phyloP scores from a whole-genome alignment of 2,113 vertebrate species.

The Sander lucioperca region DNA sequence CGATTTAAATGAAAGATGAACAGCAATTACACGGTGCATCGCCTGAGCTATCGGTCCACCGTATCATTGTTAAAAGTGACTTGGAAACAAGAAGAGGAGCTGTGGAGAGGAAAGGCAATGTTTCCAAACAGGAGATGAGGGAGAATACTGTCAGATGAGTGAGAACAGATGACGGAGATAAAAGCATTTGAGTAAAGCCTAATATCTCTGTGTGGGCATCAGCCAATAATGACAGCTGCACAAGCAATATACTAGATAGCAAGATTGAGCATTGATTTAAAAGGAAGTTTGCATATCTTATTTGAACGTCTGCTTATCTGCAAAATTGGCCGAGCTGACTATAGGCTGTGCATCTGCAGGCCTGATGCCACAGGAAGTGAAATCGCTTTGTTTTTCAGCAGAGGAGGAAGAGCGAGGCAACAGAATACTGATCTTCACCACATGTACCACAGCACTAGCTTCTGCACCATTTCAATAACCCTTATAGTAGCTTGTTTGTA shows the following conservation, averaged over 20 bases:
- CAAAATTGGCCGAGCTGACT: constrained; percentile 48
- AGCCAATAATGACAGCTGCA: constrained; percentile 54
- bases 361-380: constrained; percentile 37
- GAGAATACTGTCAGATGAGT: constrained; percentile 35
- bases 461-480: not conserved
- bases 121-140: constrained; percentile 38
- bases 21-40: constrained; percentile 53
- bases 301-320: constrained; percentile 59
- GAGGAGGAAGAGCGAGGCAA: constrained; percentile 10
- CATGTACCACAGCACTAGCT: constrained; percentile 6
- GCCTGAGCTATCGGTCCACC: constrained; percentile 38
- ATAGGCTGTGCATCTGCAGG: constrained; percentile 38
- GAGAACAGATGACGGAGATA: constrained; percentile 34
- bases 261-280: constrained; percentile 46
- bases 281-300: constrained; percentile 57
- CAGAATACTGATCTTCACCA: constrained; percentile 26
- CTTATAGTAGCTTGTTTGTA: constrained; percentile 17
- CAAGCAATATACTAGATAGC: constrained; percentile 43
- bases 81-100: constrained; percentile 41
- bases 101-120: constrained; percentile 22
- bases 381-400: constrained; percentile 41
- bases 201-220: constrained; percentile 36
- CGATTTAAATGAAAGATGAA: constrained; percentile 69
- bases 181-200: constrained; percentile 44
- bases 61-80: constrained; percentile 45